phyloP scores from a whole-genome alignment of 2,113 vertebrate species.

The Prinia subflava region DNA sequence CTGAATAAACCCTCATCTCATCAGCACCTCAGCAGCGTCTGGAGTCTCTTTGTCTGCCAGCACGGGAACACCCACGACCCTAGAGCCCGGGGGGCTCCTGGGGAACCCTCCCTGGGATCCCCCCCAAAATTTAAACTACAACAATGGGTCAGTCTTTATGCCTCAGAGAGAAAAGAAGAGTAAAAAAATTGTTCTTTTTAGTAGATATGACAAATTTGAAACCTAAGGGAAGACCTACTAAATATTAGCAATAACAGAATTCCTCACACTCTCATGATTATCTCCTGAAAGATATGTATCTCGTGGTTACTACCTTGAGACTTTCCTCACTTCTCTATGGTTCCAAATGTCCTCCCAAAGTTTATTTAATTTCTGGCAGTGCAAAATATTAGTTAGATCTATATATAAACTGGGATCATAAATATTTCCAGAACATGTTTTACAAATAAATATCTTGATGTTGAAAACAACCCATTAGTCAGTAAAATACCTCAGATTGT shows the following conservation, averaged over 20 bases:
- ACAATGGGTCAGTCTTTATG: background rate
- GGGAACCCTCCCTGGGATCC: too few relatives aligned
- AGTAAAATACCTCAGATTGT: background rate
- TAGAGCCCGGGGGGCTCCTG: too few relatives aligned
- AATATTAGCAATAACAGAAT: background rate
- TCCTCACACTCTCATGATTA: background rate
- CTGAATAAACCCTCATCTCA: too few relatives aligned
- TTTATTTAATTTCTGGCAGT: background rate
- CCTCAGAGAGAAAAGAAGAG: background rate
- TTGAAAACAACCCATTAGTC: background rate
- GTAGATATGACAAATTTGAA: background rate
- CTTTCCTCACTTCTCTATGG: background rate
- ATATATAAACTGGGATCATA: background rate
- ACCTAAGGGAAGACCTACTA: background rate
- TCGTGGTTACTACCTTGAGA: background rate
- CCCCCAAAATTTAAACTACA: too few relatives aligned
- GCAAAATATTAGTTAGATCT: background rate
- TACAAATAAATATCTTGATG: background rate
- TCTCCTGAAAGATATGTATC: background rate
- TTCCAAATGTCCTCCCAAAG: background rate
- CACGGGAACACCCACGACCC: too few relatives aligned
- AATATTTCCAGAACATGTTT: background rate
- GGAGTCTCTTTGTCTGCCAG: too few relatives aligned
- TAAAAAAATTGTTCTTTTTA: background rate
- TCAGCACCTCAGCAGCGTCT: too few relatives aligned